Percentiles rank a stretch among this genome's conserved stretches.
These are phyloP conservation scores for Cassiopea xamachana DNA, from an alignment of 30 jellyfish, hydroid and myxozoan species.

Conservation along the genomic window DNA sequence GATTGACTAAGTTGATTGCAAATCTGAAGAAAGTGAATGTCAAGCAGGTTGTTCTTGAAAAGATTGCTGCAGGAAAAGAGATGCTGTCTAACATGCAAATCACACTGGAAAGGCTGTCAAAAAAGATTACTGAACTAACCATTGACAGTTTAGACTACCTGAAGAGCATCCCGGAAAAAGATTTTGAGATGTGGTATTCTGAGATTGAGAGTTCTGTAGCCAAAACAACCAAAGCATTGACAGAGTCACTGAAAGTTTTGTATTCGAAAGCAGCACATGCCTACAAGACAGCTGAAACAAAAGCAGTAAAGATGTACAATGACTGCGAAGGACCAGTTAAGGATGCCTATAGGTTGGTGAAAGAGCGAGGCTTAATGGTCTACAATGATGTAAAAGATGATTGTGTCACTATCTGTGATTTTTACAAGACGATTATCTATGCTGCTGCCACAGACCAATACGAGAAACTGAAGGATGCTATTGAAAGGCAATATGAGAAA, in stretches of 20 bases:
- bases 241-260: neutral
- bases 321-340: slow-evolving; percentile 58
- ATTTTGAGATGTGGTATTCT: slow-evolving; percentile 69
- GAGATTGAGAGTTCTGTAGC: slow-evolving; percentile 60
- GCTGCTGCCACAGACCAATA: slow-evolving; percentile 60
- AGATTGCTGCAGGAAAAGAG: slow-evolving; percentile 1
- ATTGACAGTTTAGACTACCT: slow-evolving; percentile 45
- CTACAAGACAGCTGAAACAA: neutral
- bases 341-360: slow-evolving; percentile 31
- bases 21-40: slow-evolving; percentile 65
- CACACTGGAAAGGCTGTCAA: neutral
- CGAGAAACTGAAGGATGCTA: slow-evolving; percentile 23
- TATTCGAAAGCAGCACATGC: neutral
- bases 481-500: slow-evolving; percentile 16
- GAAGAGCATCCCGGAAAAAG: slow-evolving; percentile 84
- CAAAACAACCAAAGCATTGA: slow-evolving; percentile 7
- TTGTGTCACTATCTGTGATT: slow-evolving; percentile 42
- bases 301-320: slow-evolving; percentile 17
- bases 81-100: neutral
- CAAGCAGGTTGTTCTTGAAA: slow-evolving; percentile 43
- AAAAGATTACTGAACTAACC: slow-evolving; percentile 2
- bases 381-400: slow-evolving; percentile 82
- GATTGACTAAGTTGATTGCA: slow-evolving; percentile 32
- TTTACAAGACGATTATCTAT: slow-evolving; percentile 73
- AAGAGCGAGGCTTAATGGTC: slow-evolving; percentile 60